phyloP scores from a whole-genome alignment of 92 coral and sea anemone species.

The Palythoa heliodiscus region DNA sequence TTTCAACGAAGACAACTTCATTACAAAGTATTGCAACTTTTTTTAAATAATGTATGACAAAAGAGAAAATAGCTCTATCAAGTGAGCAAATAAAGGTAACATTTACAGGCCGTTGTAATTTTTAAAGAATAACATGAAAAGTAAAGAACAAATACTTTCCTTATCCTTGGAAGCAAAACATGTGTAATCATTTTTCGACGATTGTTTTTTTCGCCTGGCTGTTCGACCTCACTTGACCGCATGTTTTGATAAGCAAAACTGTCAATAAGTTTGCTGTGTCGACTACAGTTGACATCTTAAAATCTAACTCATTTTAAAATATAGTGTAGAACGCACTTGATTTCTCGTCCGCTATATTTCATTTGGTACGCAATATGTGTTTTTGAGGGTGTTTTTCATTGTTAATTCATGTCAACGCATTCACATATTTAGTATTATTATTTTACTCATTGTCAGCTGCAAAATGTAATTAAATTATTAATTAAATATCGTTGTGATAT shows the following conservation, averaged over 20 bases:
- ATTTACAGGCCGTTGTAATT: neutral
- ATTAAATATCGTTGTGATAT: no score
- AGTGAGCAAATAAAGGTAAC: neutral
- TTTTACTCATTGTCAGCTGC: no score
- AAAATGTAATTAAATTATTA: no score
- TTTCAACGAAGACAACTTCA: slow-evolving; percentile 11
- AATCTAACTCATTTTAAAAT: neutral
- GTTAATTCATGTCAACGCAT: no score
- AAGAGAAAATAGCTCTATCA: neutral
- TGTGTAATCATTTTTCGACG: slow-evolving; percentile 20
- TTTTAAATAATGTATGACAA: neutral
- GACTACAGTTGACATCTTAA: slow-evolving; percentile 6
- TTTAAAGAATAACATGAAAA: neutral
- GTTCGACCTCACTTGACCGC: slow-evolving; percentile 26
- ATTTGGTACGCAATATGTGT: neutral
- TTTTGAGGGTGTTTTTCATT: neutral
- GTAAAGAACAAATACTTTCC: neutral
- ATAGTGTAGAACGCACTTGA: neutral
- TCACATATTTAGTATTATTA: no score
- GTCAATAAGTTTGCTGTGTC: slow-evolving; percentile 10
- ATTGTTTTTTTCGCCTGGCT: slow-evolving; percentile 11
- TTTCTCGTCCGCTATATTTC: neutral
- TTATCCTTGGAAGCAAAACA: slow-evolving; percentile 15
- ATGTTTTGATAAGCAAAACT: slow-evolving; percentile 27
- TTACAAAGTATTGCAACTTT: neutral